Percentiles rank a stretch among this genome's conserved stretches.
Evolutionary conservation across 2,797 vertebrate species (phyloP).

Genomic region (Pangasius krempfi): DNA sequence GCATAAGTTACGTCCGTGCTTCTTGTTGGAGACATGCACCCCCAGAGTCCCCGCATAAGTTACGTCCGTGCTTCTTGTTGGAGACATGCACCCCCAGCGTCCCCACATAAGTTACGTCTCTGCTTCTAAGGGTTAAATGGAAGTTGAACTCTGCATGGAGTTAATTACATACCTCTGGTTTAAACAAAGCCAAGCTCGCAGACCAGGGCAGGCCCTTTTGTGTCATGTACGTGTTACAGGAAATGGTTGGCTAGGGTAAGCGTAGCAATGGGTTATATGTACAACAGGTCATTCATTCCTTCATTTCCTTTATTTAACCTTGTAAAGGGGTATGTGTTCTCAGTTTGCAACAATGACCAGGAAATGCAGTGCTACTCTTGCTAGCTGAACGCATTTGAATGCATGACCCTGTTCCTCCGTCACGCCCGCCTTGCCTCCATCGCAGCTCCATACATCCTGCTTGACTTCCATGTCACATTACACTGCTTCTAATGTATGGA

Average conservation of each 20-base stretch:
- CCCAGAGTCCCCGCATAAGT: not conserved
- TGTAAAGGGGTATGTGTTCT: not conserved
- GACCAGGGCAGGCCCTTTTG: constrained; percentile 12
- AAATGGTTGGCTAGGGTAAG: constrained; percentile 19
- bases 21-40: not conserved
- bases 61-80: not conserved
- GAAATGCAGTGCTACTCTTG: not conserved
- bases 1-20: constrained; percentile 1
- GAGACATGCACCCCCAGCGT: not conserved
- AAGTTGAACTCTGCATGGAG: constrained; percentile 32
- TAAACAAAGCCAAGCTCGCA: constrained; percentile 3
- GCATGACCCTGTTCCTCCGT: constrained; percentile 4
- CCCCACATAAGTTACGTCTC: not conserved
- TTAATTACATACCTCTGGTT: constrained; percentile 20
- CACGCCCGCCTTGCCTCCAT: constrained; percentile 7
- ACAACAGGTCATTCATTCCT: constrained; percentile 28
- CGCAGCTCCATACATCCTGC: constrained; percentile 33
- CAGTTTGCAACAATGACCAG: constrained; percentile 19
- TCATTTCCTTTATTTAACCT: constrained; percentile 25
- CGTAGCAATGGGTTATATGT: not conserved
- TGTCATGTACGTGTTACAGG: constrained; percentile 3
- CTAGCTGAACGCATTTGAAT: constrained; percentile 2
- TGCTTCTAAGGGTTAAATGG: constrained; percentile 3
- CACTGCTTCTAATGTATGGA: constrained; percentile 46
- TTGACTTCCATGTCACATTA: constrained; percentile 34